Conservation (phyloP, 2,888 invertebrate genomes). For the Lathronympha strigana region DNA sequence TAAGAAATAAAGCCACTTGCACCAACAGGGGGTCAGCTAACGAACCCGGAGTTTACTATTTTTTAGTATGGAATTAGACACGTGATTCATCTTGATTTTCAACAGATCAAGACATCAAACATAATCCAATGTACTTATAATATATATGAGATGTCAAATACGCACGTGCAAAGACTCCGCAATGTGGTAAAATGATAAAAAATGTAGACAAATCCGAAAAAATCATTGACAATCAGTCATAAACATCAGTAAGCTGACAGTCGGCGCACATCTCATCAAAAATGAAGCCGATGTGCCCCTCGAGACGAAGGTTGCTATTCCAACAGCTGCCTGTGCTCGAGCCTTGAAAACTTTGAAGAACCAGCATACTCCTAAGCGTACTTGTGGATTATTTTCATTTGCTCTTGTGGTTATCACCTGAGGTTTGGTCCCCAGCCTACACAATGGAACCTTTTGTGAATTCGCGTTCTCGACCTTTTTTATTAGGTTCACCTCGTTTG, state of each 20-base stretch:
- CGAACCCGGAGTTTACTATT: no score
- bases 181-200: slow-evolving; percentile 1
- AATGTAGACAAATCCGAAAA: slow-evolving; percentile 22
- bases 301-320: slow-evolving; percentile 53
- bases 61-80: no score
- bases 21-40: no score
- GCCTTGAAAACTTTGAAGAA: background rate
- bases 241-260: slow-evolving; percentile 31
- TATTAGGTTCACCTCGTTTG: no score
- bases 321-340: background rate
- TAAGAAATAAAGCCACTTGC: no score
- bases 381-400: background rate
- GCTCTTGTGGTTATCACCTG: background rate
- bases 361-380: background rate
- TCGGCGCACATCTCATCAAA: slow-evolving; percentile 72
- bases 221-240: slow-evolving; percentile 31
- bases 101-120: no score
- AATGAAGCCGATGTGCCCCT: slow-evolving; percentile 70
- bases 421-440: background rate
- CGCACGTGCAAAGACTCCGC: background rate
- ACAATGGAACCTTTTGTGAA: no score
- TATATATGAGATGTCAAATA: background rate
- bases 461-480: no score
- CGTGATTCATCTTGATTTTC: no score
- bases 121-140: background rate